Conservation (phyloP, 2,113 vertebrate species). For the Upupa epops region DNA sequence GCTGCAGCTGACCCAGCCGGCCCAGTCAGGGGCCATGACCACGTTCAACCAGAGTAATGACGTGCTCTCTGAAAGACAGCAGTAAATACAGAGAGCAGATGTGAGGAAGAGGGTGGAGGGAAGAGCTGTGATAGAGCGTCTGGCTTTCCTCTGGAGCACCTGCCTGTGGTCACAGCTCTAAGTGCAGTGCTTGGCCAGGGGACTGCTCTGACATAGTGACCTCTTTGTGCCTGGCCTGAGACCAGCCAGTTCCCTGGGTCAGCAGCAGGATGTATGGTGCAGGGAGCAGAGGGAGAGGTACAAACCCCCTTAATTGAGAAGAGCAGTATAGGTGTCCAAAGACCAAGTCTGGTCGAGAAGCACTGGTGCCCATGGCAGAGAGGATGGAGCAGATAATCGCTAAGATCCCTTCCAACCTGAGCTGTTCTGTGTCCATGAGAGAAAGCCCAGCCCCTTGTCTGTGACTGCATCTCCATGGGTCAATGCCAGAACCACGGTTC, state of each 20-base stretch:
- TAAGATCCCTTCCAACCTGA: too few species aligned
- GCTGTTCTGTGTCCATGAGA: too few species aligned
- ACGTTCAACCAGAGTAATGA: not conserved
- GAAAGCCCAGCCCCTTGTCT: not conserved
- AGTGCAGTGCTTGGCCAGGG: not conserved
- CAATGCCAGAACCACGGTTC: not conserved
- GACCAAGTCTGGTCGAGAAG: too few species aligned
- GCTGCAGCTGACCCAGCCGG: not conserved
- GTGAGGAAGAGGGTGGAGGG: not conserved
- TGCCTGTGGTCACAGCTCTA: not conserved
- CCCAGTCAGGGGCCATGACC: not conserved
- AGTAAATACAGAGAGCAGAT: not conserved
- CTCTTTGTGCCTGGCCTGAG: not conserved
- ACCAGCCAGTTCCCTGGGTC: not conserved
- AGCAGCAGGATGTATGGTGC: not conserved
- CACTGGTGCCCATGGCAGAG: too few species aligned
- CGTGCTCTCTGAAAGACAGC: accelerated
- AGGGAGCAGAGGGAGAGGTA: not conserved
- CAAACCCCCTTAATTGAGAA: not conserved
- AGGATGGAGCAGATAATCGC: too few species aligned
- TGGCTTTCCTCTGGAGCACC: not conserved
- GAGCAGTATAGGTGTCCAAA: not conserved
- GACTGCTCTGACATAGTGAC: not conserved
- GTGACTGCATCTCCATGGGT: not conserved
- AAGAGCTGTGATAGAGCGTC: not conserved